Conservation (phyloP, 2,888 invertebrate species). For the Leucophora obtusa region DNA sequence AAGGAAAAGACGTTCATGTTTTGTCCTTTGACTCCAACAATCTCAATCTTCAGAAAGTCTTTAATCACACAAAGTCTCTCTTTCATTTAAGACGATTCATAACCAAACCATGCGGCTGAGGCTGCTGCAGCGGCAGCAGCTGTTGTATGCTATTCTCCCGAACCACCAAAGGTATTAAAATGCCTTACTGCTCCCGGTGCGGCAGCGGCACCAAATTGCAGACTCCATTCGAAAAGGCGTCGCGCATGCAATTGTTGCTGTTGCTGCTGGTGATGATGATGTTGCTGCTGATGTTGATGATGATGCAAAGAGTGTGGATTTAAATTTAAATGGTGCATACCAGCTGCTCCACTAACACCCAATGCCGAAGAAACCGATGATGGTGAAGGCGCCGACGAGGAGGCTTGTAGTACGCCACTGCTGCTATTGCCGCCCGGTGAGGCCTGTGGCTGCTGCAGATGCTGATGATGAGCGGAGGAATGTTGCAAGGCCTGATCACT, state of each 20-base stretch:
- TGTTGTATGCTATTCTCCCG: conserved; percentile 78
- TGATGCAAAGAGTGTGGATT: conserved; percentile 77
- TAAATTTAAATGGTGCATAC: conserved; percentile 76
- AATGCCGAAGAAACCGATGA: conserved; percentile 74
- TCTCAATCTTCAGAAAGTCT: not conserved
- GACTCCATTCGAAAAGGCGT: conserved; percentile 78
- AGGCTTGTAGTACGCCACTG: conserved; percentile 73
- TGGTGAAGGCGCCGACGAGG: conserved; percentile 73
- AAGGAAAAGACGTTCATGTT: too few relatives aligned
- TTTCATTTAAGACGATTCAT: conserved; percentile 73
- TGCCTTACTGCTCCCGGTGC: conserved; percentile 78
- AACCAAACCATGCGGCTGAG: conserved; percentile 77
- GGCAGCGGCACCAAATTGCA: conserved; percentile 78
- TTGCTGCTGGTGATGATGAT: conserved; percentile 79
- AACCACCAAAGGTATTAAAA: conserved; percentile 78
- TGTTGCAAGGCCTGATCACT: conserved; percentile 77
- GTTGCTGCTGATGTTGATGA: conserved; percentile 77
- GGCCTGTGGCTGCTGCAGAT: conserved; percentile 69
- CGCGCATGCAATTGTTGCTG: conserved; percentile 79
- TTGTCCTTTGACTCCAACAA: not conserved
- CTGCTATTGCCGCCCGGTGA: conserved; percentile 74
- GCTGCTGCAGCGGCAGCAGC: conserved; percentile 68
- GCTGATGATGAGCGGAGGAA: conserved; percentile 66
- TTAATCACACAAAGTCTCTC: conserved; percentile 16
- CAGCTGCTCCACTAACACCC: conserved; percentile 68